phyloP scores from a whole-genome alignment of 2,113 vertebrate genomes.

The Aphyosemion australe region DNA sequence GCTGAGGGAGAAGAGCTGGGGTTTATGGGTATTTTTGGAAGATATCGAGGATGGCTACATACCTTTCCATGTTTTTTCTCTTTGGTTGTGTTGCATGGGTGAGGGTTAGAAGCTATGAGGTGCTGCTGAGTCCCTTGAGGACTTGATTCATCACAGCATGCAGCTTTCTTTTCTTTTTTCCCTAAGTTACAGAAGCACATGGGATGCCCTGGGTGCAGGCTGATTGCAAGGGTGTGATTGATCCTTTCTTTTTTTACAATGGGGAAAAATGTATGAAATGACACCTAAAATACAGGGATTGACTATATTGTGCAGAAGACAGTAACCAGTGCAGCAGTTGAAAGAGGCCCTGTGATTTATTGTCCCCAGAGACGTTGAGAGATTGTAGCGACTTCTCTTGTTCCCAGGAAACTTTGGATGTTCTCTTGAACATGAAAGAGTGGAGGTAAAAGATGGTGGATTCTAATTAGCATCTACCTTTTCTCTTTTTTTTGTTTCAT shows the following conservation, averaged over 20 bases:
- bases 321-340: constrained; percentile 56
- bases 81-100: constrained; percentile 9
- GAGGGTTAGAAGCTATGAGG: constrained; percentile 25
- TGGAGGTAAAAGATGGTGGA: background rate
- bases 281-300: constrained; percentile 61
- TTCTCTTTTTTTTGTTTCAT: background rate
- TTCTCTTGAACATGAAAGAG: background rate
- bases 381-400: constrained; percentile 51
- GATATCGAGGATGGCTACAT: constrained; percentile 40
- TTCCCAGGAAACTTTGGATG: constrained; percentile 30
- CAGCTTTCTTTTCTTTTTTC: constrained; percentile 21
- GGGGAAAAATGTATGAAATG: constrained; percentile 74
- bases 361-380: constrained; percentile 29
- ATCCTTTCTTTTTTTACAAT: constrained; percentile 72
- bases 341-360: constrained; percentile 56
- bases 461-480: background rate
- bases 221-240: constrained; percentile 81
- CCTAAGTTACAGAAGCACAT: constrained; percentile 42
- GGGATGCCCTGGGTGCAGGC: constrained; percentile 71
- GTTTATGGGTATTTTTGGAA: constrained; percentile 8
- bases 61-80: constrained; percentile 9
- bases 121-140: constrained; percentile 55
- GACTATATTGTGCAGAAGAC: constrained; percentile 74
- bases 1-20: too few relatives aligned
- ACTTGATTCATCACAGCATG: constrained; percentile 69